phyloP scores from a whole-genome alignment of 2,113 vertebrate genomes.

The Ameiurus melas region DNA sequence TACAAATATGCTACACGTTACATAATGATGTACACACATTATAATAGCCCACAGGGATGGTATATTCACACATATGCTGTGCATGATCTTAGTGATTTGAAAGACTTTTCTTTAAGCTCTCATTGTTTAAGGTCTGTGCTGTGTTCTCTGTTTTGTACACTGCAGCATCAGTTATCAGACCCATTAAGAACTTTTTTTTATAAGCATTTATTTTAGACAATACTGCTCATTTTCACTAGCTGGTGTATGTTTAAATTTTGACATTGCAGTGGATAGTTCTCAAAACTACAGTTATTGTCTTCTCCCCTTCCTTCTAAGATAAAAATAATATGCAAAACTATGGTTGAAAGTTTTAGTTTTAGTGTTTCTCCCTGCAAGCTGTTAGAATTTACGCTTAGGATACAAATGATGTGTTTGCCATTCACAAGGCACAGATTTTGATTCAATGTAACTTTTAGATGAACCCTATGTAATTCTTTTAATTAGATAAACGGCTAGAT shows the following conservation, averaged over 20 bases:
- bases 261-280: neutral
- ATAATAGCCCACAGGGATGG: neutral
- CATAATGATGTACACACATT: neutral
- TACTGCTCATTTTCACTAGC: no score
- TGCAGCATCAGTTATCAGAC: no score
- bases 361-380: neutral
- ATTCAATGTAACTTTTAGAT: no score
- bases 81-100: neutral
- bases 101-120: neutral
- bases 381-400: neutral
- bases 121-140: neutral
- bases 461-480: no score
- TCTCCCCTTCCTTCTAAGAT: no score
- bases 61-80: neutral
- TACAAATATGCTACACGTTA: neutral
- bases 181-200: no score
- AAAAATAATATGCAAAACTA: neutral
- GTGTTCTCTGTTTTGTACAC: neutral
- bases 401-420: no score
- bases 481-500: no score
- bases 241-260: neutral
- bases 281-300: neutral
- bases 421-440: no score
- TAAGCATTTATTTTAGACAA: no score
- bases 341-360: neutral